These are phyloP conservation scores for Cacatua alba DNA, from an alignment of 2,113 vertebrate genomes.

Conservation along the genomic window DNA sequence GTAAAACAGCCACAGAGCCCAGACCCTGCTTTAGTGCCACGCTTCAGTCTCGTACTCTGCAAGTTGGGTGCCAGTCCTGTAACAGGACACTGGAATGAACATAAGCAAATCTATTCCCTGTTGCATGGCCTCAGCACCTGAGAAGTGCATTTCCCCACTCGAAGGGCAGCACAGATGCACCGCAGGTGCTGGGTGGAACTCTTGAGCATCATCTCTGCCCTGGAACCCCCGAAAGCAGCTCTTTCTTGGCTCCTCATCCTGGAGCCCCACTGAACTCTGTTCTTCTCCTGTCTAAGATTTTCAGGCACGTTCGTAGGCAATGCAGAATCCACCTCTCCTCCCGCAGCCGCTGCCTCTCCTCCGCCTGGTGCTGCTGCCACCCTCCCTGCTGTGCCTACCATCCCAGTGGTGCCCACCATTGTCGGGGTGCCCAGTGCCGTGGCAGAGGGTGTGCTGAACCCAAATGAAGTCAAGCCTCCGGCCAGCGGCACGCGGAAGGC, in stretches of 20 bases:
- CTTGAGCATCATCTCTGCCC: neutral
- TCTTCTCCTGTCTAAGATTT: conserved; percentile 72
- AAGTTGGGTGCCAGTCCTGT: too few relatives aligned
- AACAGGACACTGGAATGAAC: neutral
- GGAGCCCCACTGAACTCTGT: neutral
- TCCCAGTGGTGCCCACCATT: conserved; percentile 71
- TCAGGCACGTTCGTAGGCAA: conserved; percentile 88
- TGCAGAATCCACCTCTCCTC: conserved; percentile 63
- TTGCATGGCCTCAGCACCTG: neutral
- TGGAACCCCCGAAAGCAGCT: neutral
- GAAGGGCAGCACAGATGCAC: fast-evolving
- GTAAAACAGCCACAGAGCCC: too few relatives aligned
- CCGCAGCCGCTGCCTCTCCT: conserved; percentile 67
- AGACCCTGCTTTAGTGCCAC: too few relatives aligned
- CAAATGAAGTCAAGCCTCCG: conserved; percentile 88
- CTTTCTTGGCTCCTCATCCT: neutral
- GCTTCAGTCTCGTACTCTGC: too few relatives aligned
- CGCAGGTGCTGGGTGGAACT: neutral
- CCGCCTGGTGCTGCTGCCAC: conserved; percentile 55
- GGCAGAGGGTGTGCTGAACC: conserved; percentile 79
- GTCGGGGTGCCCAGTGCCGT: conserved; percentile 65
- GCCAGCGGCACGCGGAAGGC: conserved; percentile 91
- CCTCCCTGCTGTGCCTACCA: conserved; percentile 67
- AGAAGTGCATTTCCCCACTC: neutral
- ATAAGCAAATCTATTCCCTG: neutral